phyloP scores from a whole-genome alignment of 2,113 vertebrate genomes.

The Merops nubicus region DNA sequence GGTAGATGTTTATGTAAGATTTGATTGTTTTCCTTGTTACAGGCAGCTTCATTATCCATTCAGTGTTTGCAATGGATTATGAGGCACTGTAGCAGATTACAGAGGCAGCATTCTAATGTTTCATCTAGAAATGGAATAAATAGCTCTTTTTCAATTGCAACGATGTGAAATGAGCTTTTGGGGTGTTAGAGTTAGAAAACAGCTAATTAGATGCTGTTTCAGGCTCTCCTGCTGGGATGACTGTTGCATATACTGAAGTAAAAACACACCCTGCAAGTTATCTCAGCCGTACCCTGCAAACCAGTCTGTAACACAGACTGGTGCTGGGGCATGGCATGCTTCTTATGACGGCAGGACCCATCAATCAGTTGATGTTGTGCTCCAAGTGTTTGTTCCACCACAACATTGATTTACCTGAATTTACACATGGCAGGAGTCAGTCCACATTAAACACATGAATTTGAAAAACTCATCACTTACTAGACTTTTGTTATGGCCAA shows the following conservation, averaged over 20 bases:
- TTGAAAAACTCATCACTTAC: neutral
- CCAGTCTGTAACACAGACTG: neutral
- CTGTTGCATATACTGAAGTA: neutral
- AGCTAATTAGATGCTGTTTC: neutral
- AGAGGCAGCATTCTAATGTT: conserved; percentile 3
- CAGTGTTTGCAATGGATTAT: conserved; percentile 19
- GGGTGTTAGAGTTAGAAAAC: neutral
- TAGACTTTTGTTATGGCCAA: neutral
- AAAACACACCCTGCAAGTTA: neutral
- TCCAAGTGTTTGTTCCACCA: neutral
- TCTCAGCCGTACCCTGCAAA: neutral
- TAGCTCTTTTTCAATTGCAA: neutral
- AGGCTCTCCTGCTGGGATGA: neutral
- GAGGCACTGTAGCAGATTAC: neutral
- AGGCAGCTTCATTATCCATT: conserved; percentile 28
- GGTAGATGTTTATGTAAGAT: neutral
- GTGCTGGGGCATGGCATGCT: neutral
- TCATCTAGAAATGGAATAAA: conserved; percentile 38
- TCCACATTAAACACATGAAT: neutral
- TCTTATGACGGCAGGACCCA: neutral
- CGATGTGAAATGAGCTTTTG: neutral
- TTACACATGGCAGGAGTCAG: neutral
- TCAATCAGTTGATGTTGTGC: neutral
- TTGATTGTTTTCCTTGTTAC: conserved; percentile 33
- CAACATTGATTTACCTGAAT: neutral